Conservation (phyloP, 2,113 vertebrate species). For the Cavia porcellus region DNA sequence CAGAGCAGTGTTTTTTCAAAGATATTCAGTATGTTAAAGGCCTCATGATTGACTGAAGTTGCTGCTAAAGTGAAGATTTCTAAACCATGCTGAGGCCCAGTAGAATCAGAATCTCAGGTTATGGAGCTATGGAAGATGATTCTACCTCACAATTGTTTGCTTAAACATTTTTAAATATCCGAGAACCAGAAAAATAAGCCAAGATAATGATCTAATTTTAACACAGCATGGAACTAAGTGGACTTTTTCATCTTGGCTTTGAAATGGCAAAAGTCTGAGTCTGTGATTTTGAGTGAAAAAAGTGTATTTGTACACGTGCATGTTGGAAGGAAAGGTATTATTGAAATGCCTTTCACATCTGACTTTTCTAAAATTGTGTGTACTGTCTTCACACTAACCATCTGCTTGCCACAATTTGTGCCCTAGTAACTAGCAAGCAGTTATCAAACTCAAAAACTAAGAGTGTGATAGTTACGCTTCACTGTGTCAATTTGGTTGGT, state of each 20-base stretch:
- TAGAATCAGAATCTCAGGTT: neutral
- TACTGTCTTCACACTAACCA: neutral
- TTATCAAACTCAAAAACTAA: neutral
- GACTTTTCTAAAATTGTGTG: conserved; percentile 20
- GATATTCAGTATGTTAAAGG: neutral
- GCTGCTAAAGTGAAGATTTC: neutral
- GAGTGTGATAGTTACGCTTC: neutral
- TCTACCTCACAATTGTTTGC: neutral
- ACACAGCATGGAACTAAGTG: neutral
- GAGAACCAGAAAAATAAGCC: neutral
- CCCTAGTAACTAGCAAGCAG: neutral
- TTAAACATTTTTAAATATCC: neutral
- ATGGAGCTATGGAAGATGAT: neutral
- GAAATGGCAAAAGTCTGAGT: conserved; percentile 22
- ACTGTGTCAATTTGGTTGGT: neutral
- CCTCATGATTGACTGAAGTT: neutral
- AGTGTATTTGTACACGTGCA: neutral
- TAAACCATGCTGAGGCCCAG: neutral
- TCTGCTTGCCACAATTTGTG: neutral
- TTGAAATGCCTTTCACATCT: conserved; percentile 10
- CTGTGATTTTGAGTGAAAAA: neutral
- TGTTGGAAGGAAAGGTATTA: neutral
- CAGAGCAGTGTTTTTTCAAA: neutral
- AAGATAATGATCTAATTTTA: neutral
- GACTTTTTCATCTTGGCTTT: neutral